phyloP scores from a whole-genome alignment of 2,113 vertebrate species.

The Dryoscopus gambensis region DNA sequence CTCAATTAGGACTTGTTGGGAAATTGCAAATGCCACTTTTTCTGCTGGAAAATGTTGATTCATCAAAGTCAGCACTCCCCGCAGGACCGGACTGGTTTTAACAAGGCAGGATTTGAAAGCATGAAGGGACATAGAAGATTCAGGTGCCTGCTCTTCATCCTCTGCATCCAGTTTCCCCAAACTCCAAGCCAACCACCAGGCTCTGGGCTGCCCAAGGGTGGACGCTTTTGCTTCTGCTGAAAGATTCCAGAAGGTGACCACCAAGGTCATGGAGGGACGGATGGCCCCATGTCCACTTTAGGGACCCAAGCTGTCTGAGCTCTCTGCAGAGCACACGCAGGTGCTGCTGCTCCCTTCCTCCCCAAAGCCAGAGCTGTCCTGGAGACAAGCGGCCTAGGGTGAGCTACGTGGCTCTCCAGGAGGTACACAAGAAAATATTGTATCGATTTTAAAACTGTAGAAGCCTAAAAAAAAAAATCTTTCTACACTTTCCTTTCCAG shows the following conservation, averaged over 20 bases:
- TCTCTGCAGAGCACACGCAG: neutral
- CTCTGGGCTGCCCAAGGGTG: neutral
- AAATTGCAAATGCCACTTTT: conserved; percentile 33
- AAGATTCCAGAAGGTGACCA: neutral
- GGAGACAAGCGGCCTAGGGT: accelerated
- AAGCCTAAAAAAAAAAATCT: neutral
- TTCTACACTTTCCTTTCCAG: neutral
- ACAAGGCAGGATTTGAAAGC: neutral
- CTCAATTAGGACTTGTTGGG: conserved; percentile 35
- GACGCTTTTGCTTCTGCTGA: neutral
- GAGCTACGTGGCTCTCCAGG: neutral
- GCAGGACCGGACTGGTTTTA: neutral
- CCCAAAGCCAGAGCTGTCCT: neutral
- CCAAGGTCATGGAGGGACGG: neutral
- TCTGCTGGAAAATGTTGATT: conserved; percentile 50
- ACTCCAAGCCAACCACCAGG: neutral
- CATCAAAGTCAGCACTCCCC: conserved; percentile 1
- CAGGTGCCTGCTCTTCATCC: neutral
- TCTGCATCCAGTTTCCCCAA: neutral
- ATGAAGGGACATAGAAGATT: neutral
- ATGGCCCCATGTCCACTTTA: accelerated
- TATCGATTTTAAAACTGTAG: neutral
- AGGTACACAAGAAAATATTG: neutral
- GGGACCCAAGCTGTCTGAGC: neutral
- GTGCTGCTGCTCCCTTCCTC: neutral